Percentiles rank a stretch among this genome's conserved stretches.
phyloP scores from a whole-genome alignment of 2,113 vertebrate species.

The Callipepla squamata region DNA sequence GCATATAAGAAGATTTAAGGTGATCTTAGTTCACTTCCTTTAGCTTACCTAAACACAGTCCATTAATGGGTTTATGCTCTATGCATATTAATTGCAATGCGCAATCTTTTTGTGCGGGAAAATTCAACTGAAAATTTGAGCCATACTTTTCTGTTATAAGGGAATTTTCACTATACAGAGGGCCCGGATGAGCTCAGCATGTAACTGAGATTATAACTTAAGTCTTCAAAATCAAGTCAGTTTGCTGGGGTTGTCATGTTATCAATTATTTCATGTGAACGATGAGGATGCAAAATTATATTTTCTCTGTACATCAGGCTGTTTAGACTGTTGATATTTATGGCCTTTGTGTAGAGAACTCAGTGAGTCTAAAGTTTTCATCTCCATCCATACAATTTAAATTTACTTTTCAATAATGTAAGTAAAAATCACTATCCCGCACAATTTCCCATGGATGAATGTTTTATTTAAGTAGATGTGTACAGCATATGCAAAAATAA shows the following conservation, averaged over 20 bases:
- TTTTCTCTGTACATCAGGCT: neutral
- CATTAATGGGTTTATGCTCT: constrained; percentile 25
- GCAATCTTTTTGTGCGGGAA: neutral
- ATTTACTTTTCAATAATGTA: neutral
- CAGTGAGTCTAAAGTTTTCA: neutral
- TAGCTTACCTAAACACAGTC: constrained; percentile 41
- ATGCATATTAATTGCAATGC: constrained; percentile 42
- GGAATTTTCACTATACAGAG: neutral
- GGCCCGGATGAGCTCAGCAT: neutral
- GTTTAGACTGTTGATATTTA: neutral
- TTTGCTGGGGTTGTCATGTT: neutral
- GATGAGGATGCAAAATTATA: neutral
- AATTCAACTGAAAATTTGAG: neutral
- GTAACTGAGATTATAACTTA: neutral
- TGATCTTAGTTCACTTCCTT: constrained; percentile 28
- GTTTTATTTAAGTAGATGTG: neutral
- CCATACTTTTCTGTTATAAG: neutral
- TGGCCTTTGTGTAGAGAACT: neutral
- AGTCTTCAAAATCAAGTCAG: neutral
- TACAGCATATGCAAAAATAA: accelerated
- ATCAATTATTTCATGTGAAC: neutral
- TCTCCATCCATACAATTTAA: neutral
- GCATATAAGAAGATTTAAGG: constrained; percentile 34
- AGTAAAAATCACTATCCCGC: neutral
- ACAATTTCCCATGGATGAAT: neutral